phyloP scores from a whole-genome alignment of 2,888 invertebrate genomes.

The Philopedon plagiatum region DNA sequence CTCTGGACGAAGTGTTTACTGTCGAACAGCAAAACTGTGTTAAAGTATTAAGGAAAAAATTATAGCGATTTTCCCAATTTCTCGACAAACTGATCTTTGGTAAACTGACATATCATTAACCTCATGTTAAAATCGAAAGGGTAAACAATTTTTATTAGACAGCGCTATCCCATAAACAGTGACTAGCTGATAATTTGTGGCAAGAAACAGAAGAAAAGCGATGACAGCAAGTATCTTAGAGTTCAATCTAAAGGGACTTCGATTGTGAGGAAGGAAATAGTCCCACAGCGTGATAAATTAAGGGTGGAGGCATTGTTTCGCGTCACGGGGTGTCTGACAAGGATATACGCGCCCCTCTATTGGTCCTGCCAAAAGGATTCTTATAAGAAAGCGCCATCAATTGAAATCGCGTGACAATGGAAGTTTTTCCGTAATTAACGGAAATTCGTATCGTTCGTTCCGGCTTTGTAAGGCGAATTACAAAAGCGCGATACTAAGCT shows the following conservation, averaged over 20 bases:
- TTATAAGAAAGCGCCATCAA: constrained; percentile 64
- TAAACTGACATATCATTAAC: background rate
- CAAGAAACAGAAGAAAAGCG: constrained; percentile 37
- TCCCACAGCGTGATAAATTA: constrained; percentile 69
- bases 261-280: constrained; percentile 67
- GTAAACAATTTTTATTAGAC: constrained; percentile 23
- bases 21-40: too few relatives aligned
- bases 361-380: constrained; percentile 63
- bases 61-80: too few relatives aligned
- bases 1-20: too few relatives aligned
- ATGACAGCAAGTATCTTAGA: constrained; percentile 55
- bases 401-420: constrained; percentile 67
- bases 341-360: constrained; percentile 65
- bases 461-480: constrained; percentile 27
- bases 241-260: constrained; percentile 67
- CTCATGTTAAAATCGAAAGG: constrained; percentile 3
- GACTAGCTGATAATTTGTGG: constrained; percentile 39
- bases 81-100: background rate
- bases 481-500: constrained; percentile 28
- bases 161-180: constrained; percentile 32
- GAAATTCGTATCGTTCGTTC: constrained; percentile 57
- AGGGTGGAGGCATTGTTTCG: constrained; percentile 67
- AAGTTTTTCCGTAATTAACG: constrained; percentile 66
- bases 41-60: too few relatives aligned
- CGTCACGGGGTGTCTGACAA: constrained; percentile 66